Evolutionary conservation across 1,140 invertebrate genomes (phyloP), one percentile per base, ranked within the genome.

Genomic region (Zaprionus lachaisei): DNA sequence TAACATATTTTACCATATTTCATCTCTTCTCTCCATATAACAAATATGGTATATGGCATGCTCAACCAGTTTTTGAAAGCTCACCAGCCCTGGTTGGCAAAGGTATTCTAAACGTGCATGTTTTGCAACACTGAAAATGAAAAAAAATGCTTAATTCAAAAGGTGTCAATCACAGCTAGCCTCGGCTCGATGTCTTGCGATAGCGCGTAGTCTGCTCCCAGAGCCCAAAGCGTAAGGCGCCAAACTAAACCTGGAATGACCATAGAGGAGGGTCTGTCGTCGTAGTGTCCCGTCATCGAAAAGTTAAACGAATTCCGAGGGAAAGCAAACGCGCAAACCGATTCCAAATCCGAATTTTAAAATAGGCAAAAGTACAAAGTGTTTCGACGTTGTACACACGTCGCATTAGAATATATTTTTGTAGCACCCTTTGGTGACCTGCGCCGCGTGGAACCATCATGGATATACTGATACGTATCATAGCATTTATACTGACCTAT

Each of bases 391-490:
- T 37, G 2, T 14, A 12, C 3, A 38, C 2, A 31, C 1, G 31
- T 34, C 31, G 64, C 49, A 74, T 77, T 68, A 51, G n/a, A 77
- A 77, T 74, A 47, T 20, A n/a, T 17, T 47, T 9, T 34, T 34
- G 31, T 11, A 34, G 31, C 31, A 34, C 31, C 31, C 31, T 11
- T 34, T 34, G 31, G 2, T 34, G 31, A 34, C 31, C 31, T 5
- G 3, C 24, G 17, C 15, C 24, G 24, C 24, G 38, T 41, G 5
- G 24, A 64, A 31, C 22, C 56, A 62, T 24, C 12, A 90, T 90
- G 85, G 85, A 90, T 66, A 56, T 91, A 58, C 5, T 85, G 2
- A 28, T 90, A 31, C 86, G 85, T 5, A 20, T 90, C 26, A 24
- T 86, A 20, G 82, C 76, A 14, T 51, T 90, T 0, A 22, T 90